Base-by-base conservation (phyloP, 2,113 vertebrate species). In the Brachyhypopomus occidentalis region DNA sequence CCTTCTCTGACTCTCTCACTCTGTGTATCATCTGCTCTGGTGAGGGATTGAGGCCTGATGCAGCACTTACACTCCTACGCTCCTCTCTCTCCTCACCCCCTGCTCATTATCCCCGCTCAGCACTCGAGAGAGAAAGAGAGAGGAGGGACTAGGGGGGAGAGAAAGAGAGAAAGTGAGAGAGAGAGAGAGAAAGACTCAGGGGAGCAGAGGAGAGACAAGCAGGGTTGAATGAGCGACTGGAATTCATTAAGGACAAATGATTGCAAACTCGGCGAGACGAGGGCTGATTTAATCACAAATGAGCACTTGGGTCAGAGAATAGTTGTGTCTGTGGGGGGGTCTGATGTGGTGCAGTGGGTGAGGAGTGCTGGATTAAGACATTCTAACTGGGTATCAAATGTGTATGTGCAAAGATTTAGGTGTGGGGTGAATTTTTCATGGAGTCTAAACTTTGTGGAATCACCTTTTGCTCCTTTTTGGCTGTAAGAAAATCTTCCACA, bases 181-280 rank as follows among this genome's bases (percentile, higher is more conserved):
- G 30, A 30, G 30, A 30, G 56, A 62, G 45, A 58, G 48, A 25
- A 38, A 52, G 64, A 59, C 38, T n/a, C 20, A 16, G n/a, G 58
- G 88, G 83, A 41, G 71, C 17, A 23, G 22, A 86, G 79, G 85
- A 91, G 92, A 88, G 88, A 84, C 89, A 88, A 90, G 89, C 86
- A 41, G 56, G 56, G 72, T 38, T 66, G 34, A 71, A 76, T 41
- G 89, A 90, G 89, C 87, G 90, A 90, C 89, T 92, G 91, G 92
- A 93, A 93, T 93, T 93, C 92, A 94, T 94, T 92, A 93, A 87
- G 88, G 87, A 92, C 89, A 94, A 92, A 93, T 92, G 91, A 94
- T 93, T 93, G 91, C 91, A 93, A 92, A 92, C 90, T 91, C 85
- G 89, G 90, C 81, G 89, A 86, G 89, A 89, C 25, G 82, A 92